Percentiles rank a stretch among this genome's conserved stretches.
Evolutionary conservation across 2,888 invertebrate genomes (phyloP).

Genomic region (Pachymerium ferrugineum): DNA sequence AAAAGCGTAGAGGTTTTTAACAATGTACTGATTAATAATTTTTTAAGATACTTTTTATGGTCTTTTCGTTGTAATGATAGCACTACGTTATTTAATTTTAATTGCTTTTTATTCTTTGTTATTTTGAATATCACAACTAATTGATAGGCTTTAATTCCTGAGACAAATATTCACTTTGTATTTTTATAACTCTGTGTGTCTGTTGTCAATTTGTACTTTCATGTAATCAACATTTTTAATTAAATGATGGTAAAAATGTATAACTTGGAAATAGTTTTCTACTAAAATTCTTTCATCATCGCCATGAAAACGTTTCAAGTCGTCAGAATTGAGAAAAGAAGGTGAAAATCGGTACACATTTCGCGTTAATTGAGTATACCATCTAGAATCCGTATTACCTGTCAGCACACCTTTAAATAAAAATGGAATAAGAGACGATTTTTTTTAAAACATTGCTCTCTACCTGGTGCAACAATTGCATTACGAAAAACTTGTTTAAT

Average conservation of each 20-base stretch:
- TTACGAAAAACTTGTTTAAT: conserved; percentile 49
- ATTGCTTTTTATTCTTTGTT: too few relatives aligned
- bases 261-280: conserved; percentile 48
- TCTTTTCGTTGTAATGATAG: too few relatives aligned
- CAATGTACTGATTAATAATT: too few relatives aligned
- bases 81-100: too few relatives aligned
- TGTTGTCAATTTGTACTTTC: neutral
- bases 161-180: too few relatives aligned
- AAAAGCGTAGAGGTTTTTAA: too few relatives aligned
- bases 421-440: too few relatives aligned
- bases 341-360: conserved; percentile 52
- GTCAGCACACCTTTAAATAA: conserved; percentile 41
- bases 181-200: neutral
- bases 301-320: conserved; percentile 50
- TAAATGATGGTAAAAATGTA: conserved; percentile 51
- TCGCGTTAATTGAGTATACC: conserved; percentile 48
- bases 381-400: conserved; percentile 51
- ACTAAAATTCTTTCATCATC: conserved; percentile 51
- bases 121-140: too few relatives aligned
- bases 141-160: too few relatives aligned
- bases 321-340: conserved; percentile 42
- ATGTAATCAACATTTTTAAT: conserved; percentile 48
- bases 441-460: too few relatives aligned
- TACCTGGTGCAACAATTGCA: conserved; percentile 49
- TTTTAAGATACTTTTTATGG: too few relatives aligned